Base-by-base conservation (phyloP, 2,888 invertebrate species). In the Epirrhoe alternata region DNA sequence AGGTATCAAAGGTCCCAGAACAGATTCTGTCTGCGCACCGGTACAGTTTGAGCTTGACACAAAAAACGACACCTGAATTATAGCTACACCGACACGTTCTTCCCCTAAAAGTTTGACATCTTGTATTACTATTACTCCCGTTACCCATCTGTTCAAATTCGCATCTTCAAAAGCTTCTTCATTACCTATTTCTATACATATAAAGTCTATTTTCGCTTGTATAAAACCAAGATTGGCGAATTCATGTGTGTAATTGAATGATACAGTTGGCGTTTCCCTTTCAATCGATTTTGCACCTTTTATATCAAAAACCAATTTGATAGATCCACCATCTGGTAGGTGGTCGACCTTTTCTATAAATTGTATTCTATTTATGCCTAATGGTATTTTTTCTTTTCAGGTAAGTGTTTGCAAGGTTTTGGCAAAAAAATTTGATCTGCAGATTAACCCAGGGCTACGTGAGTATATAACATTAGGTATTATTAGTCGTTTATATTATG, bases 211-310 rank as follows among this genome's bases (percentile, higher is more conserved):
- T 74, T 69, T 83, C 16, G 51, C n/a, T 5, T 59, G 30, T 42
- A 54, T 62, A 17, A 4, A 14, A 14, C 49, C 61, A 24, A 56
- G 56, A 70, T 64, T 68, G 49, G 76, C 70, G 75, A 70, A 59
- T 68, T 69, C 67, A 72, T 70, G 55, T 71, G 73, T 79, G 77
- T 77, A 74, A 75, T 76, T 75, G 69, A 79, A 77, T 78, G 78
- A 75, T 80, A 85, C 85, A 86, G 84, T 86, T 84, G 86, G 76
- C 74, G 82, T 83, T 86, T 86, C 84, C 82, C 85, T 85, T 85
- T 84, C 84, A 77, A 79, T 80, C 75, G 79, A 83, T 81, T 83
- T 83, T 86, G 87, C 88, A 88, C 88, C 87, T 88, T 88, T 87
- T 83, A 74, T 85, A 84, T 85, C 78, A 80, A 77, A 79, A 77